Percentiles rank a stretch among this genome's conserved stretches.
Evolutionary conservation across 2,113 vertebrate species (phyloP).

Genomic region (Protobothrops flavoviridis): DNA sequence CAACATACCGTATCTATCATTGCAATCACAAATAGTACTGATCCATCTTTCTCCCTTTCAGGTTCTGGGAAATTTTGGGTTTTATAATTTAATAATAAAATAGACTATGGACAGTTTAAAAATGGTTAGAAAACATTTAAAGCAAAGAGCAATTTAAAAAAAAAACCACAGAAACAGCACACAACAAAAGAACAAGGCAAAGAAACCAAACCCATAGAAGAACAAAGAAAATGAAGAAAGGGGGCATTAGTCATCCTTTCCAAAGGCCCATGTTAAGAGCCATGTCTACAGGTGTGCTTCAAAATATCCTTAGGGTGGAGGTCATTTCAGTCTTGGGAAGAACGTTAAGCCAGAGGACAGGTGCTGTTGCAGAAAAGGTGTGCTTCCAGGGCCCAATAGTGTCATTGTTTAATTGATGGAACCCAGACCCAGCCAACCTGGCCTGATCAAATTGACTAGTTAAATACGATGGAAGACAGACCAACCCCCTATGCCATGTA

Average conservation of each 20-base stretch:
- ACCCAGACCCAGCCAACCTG: neutral
- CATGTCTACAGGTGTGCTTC: neutral
- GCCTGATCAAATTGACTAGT: neutral
- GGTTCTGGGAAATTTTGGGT: neutral
- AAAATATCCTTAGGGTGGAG: neutral
- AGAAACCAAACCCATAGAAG: neutral
- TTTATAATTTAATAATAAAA: neutral
- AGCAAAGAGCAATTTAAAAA: neutral
- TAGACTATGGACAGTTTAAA: neutral
- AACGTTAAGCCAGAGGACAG: neutral
- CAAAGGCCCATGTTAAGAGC: neutral
- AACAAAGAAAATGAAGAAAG: neutral
- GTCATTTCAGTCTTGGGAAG: neutral
- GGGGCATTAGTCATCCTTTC: neutral
- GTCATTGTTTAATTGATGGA: neutral
- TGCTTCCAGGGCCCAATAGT: neutral
- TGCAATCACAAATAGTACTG: neutral
- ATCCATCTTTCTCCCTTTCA: neutral
- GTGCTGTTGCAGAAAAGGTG: neutral
- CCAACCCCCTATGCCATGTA: neutral
- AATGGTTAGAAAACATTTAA: neutral
- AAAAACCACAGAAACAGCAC: neutral
- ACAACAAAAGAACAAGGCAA: neutral
- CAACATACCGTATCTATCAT: neutral
- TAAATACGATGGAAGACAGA: neutral